These are phyloP conservation scores for Parotia lawesii DNA, from an alignment of 2,113 vertebrate species.

Conservation along the genomic window DNA sequence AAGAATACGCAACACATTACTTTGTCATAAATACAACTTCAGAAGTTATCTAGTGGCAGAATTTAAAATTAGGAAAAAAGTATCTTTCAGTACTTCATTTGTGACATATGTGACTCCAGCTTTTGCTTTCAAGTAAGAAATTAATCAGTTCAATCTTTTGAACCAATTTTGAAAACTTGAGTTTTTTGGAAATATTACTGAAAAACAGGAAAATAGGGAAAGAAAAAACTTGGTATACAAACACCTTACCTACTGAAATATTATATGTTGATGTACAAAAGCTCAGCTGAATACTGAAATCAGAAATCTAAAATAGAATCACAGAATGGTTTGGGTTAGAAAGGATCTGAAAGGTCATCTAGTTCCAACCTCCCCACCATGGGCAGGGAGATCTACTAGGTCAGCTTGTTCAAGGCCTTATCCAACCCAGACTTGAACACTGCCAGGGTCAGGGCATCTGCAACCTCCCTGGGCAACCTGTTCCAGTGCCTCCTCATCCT, in stretches of 20 bases:
- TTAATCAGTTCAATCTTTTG: not conserved
- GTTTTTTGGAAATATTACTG: not conserved
- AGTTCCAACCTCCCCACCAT: not conserved
- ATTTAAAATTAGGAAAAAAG: not conserved
- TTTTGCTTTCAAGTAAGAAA: not conserved
- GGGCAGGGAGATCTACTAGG: not conserved
- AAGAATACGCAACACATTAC: not conserved
- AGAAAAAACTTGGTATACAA: not conserved
- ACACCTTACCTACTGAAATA: not conserved
- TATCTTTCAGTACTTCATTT: not conserved
- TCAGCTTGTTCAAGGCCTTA: not conserved
- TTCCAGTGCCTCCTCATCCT: not conserved
- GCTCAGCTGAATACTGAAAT: not conserved
- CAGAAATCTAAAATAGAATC: not conserved
- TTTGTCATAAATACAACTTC: not conserved
- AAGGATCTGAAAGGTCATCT: not conserved
- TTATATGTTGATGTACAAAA: not conserved
- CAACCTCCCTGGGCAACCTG: no score
- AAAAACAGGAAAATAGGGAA: not conserved
- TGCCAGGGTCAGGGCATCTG: not conserved
- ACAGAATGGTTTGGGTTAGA: not conserved
- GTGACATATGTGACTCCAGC: not conserved
- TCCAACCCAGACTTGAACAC: not conserved
- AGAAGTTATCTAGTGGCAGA: not conserved
- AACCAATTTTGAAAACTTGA: not conserved